phyloP scores from a whole-genome alignment of 2,888 invertebrate genomes.

The Cephus spinipes region DNA sequence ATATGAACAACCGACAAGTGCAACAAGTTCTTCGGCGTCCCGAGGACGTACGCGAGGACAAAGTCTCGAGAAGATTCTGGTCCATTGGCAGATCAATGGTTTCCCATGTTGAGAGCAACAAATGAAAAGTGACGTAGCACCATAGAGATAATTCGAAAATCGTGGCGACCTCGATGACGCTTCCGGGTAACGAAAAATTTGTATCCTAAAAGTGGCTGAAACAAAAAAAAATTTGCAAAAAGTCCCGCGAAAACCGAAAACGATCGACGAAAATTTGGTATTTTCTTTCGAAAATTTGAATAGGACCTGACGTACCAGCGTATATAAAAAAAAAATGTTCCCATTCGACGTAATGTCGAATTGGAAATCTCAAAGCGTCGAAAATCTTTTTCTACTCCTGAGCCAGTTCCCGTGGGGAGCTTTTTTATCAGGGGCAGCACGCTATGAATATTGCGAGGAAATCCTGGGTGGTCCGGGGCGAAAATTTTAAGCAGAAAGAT shows the following conservation, averaged over 20 bases:
- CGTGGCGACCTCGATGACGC: constrained; percentile 43
- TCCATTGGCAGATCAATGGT: not conserved
- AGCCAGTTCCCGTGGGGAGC: not conserved
- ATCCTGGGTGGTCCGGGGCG: constrained; percentile 58
- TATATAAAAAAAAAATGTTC: not conserved
- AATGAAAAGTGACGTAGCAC: constrained; percentile 44
- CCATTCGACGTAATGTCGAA: not conserved
- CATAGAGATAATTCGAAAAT: constrained; percentile 35
- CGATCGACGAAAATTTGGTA: not conserved
- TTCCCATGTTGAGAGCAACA: constrained; percentile 25
- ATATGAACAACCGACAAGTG: constrained; percentile 21
- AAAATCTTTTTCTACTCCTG: constrained; percentile 21
- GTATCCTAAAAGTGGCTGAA: not conserved
- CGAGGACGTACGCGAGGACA: constrained; percentile 3
- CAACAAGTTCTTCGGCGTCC: constrained; percentile 11
- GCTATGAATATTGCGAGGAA: constrained; percentile 47
- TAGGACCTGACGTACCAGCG: not conserved
- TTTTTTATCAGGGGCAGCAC: constrained; percentile 26
- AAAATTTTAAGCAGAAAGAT: constrained; percentile 58
- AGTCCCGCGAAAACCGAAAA: not conserved
- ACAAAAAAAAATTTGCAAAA: not conserved
- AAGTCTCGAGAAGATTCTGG: not conserved
- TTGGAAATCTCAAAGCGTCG: constrained; percentile 27
- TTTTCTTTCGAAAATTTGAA: not conserved
- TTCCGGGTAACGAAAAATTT: constrained; percentile 14